Base-by-base conservation (phyloP, 2,113 vertebrate species). In the Sebastes schlegelii region DNA sequence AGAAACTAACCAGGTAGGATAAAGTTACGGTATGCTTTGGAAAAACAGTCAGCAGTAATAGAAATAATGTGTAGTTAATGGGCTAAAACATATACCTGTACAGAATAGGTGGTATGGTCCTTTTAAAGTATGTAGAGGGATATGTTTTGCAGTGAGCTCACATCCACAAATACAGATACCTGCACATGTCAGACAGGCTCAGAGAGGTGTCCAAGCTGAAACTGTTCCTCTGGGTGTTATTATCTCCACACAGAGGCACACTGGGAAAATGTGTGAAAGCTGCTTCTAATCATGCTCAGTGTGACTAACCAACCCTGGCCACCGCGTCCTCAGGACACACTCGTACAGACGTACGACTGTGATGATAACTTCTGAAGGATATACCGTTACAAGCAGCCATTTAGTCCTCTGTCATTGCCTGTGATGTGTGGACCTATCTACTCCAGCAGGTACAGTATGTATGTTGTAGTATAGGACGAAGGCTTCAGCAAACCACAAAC, bases 271-370 rank as follows among this genome's bases (percentile, higher is more conserved):
- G 85, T 86, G 68, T 84, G 65, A 84, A 77, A 81, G 84, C 91
- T 85, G 63, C 64, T 76, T 62, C 13, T 88, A 85, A 90, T 91
- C 91, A 76, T 70, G 79, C 81, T 88, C 66, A 89, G 87, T 82
- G 88, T 90, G 88, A 90, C 86, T 42, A 89, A 90, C 77, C 72
- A 72, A 76, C 72, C 75, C 14, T 73, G 58, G 66, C 84, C 70
- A 52, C 69, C 9, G 49, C 61, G 61, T 87, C 87, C 82, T 69
- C 61, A 9, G 86, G 75, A 84, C 86, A 72, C 77, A 67, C 75
- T 40, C 58, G 4, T 49, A 51, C 19, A 54, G n/a, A 74, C 62
- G 46, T 67, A 82, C 60, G 83, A 83, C 85, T 83, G 85, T 49
- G 90, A 76, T 63, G 83, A 89, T 83, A 89, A 84, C 86, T 85